Percentiles rank a stretch among this genome's conserved stretches.
These are phyloP conservation scores for Glyphotaelius pellucidus DNA, from an alignment of 2,888 invertebrate genomes.

Conservation along the genomic window DNA sequence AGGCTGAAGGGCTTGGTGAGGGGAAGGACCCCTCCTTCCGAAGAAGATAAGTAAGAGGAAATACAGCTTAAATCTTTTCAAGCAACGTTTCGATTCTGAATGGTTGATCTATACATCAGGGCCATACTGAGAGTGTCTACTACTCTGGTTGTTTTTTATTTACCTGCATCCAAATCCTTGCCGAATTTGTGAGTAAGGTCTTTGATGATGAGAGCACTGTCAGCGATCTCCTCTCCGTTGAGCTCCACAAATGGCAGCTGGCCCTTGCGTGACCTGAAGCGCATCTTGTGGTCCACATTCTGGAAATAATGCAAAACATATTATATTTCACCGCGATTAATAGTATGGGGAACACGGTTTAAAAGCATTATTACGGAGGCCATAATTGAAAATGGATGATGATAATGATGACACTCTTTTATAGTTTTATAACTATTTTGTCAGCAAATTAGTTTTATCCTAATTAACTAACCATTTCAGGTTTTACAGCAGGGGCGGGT, in stretches of 20 bases:
- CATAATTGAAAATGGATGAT: neutral
- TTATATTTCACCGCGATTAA: neutral
- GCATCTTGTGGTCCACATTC: conserved; percentile 97
- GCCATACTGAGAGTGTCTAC: too few species aligned
- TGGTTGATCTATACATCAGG: too few species aligned
- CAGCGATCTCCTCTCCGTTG: conserved; percentile 96
- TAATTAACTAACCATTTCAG: too few species aligned
- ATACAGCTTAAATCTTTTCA: too few species aligned
- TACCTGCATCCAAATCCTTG: conserved; percentile 88
- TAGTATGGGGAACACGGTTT: too few species aligned
- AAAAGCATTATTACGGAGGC: too few species aligned
- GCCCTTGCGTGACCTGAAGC: conserved; percentile 95
- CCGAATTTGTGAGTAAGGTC: conserved; percentile 89
- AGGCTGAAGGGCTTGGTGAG: too few species aligned
- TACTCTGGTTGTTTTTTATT: conserved; percentile 38
- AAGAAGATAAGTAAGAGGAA: too few species aligned
- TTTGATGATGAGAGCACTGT: conserved; percentile 93
- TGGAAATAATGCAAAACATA: conserved; percentile 73
- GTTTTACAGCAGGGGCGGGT: too few species aligned
- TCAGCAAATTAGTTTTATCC: neutral
- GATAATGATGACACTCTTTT: neutral
- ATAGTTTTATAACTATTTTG: neutral
- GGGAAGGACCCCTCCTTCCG: too few species aligned
- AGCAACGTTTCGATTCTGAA: too few species aligned
- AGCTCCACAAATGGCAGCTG: conserved; percentile 96